Conservation (phyloP, 2,888 invertebrate genomes). For the Incurvaria masculella region DNA sequence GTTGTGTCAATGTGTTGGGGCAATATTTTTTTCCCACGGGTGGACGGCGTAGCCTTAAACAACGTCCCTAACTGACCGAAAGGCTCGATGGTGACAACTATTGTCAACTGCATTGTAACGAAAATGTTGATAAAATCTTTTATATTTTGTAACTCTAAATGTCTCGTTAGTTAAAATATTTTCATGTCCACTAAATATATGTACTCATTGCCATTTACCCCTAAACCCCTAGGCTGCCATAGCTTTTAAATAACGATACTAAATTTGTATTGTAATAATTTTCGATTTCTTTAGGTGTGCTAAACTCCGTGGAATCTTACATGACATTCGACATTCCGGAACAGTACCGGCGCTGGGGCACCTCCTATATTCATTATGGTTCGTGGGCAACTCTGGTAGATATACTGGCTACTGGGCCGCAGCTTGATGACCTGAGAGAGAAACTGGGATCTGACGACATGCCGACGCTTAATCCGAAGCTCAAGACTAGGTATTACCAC, state of each 20-base stretch:
- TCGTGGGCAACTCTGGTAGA: conserved; percentile 90
- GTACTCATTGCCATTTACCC: too few species aligned
- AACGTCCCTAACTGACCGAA: too few species aligned
- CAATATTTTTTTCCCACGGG: too few species aligned
- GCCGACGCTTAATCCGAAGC: conserved; percentile 60
- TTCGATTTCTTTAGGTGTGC: conserved; percentile 45
- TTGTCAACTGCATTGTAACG: too few species aligned
- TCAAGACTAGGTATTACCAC: conserved; percentile 57
- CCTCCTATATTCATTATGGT: conserved; percentile 67
- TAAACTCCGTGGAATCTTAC: conserved; percentile 78
- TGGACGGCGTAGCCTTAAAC: too few species aligned
- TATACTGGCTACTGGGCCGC: conserved; percentile 63
- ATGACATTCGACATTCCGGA: conserved; percentile 30
- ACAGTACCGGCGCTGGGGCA: conserved; percentile 22
- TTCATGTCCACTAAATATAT: neutral
- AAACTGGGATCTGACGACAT: conserved; percentile 64
- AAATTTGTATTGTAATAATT: too few species aligned
- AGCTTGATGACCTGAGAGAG: conserved; percentile 63
- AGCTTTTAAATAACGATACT: too few species aligned
- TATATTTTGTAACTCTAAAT: too few species aligned
- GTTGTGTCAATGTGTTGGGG: too few species aligned
- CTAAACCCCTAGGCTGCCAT: too few species aligned
- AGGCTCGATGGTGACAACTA: too few species aligned
- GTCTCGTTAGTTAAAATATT: neutral
- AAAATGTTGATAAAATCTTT: too few species aligned